These are phyloP conservation scores for Drosophila prosaltans DNA, from an alignment of 1,140 invertebrate genomes.

Conservation along the genomic window DNA sequence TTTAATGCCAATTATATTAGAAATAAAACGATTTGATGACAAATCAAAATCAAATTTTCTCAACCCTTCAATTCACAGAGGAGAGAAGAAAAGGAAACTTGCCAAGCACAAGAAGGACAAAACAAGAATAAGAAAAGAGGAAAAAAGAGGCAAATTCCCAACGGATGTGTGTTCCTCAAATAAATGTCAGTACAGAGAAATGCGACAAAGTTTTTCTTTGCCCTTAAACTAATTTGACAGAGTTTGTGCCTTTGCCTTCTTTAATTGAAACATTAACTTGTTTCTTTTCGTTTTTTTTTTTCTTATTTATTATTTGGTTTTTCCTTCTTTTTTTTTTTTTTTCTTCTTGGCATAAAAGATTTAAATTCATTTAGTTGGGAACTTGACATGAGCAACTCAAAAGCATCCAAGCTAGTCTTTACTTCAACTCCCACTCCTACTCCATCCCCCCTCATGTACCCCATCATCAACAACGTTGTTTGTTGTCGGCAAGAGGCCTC, in stretches of 20 bases:
- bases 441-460: not conserved
- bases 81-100: conserved; percentile 43
- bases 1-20: conserved; percentile 74
- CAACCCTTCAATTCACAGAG: conserved; percentile 50
- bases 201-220: not conserved
- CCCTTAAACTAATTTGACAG: conserved; percentile 52
- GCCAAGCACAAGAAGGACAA: conserved; percentile 29
- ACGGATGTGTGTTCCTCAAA: not conserved
- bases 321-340: conserved; percentile 43
- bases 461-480: conserved; percentile 25
- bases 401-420: conserved; percentile 30
- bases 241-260: conserved; percentile 23
- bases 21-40: conserved; percentile 6
- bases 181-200: not conserved
- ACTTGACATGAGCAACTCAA: conserved; percentile 38
- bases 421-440: not conserved
- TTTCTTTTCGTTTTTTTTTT: conserved; percentile 30
- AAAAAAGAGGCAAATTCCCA: not conserved
- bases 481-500: conserved; percentile 50
- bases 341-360: conserved; percentile 52
- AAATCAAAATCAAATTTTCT: conserved; percentile 53
- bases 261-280: conserved; percentile 82
- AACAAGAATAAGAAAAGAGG: conserved; percentile 10
- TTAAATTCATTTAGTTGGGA: conserved; percentile 72
- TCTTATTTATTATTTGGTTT: not conserved